Conservation (phyloP, 2,888 invertebrate genomes). For the Xylocampa areola region DNA sequence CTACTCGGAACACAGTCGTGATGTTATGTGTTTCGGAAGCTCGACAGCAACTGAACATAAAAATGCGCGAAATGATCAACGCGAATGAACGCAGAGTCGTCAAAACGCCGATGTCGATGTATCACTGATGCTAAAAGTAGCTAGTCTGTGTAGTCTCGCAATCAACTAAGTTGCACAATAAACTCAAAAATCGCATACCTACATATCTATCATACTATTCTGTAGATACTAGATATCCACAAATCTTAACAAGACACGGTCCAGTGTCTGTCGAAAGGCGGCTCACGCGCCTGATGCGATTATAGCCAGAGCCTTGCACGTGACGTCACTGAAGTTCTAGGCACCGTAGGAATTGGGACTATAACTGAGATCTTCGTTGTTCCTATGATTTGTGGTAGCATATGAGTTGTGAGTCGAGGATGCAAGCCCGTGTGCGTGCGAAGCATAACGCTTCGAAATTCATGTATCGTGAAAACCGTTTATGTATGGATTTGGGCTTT, state of each 20-base stretch:
- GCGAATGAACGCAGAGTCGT: too few relatives aligned
- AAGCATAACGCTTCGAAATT: constrained; percentile 2
- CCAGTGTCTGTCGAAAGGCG: constrained; percentile 35
- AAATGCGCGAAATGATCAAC: too few relatives aligned
- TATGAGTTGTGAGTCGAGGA: constrained; percentile 2
- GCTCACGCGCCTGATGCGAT: constrained; percentile 59
- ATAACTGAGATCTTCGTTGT: constrained; percentile 5
- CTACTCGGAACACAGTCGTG: too few relatives aligned
- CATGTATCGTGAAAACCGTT: constrained; percentile 5
- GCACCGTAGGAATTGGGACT: constrained; percentile 1
- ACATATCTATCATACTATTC: too few relatives aligned
- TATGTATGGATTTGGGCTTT: neutral
- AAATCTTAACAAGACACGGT: neutral
- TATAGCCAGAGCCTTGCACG: constrained; percentile 39
- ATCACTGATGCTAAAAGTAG: too few relatives aligned
- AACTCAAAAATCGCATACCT: too few relatives aligned
- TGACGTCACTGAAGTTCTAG: constrained; percentile 20
- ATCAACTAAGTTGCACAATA: too few relatives aligned
- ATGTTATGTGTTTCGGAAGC: too few relatives aligned
- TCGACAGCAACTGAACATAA: too few relatives aligned
- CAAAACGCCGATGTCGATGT: too few relatives aligned
- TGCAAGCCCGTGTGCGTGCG: neutral
- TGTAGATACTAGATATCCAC: too few relatives aligned
- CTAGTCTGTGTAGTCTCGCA: too few relatives aligned
- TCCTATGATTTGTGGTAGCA: constrained; percentile 2